Evolutionary conservation across 2,797 vertebrate genomes (phyloP).

Genomic region (Cryptoblepharus egeriae): DNA sequence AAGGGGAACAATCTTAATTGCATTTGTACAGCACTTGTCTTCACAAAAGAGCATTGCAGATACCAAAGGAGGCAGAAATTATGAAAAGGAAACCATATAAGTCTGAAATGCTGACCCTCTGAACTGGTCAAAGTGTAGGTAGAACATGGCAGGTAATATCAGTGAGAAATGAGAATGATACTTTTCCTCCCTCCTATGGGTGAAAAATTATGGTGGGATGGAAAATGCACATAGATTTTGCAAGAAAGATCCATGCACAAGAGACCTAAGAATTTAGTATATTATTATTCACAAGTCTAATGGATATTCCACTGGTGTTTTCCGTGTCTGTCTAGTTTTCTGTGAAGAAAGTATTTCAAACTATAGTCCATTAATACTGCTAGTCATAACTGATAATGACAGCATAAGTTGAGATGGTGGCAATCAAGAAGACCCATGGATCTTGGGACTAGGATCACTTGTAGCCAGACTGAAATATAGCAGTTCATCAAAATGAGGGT

Average conservation of each 20-base stretch:
- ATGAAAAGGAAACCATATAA: neutral
- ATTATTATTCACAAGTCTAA: neutral
- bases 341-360: neutral
- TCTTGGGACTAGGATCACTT: neutral
- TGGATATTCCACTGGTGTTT: neutral
- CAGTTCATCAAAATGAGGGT: neutral
- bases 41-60: slow-evolving; percentile 33
- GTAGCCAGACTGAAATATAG: neutral
- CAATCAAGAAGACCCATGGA: neutral
- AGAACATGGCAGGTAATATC: neutral
- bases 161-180: neutral
- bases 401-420: neutral
- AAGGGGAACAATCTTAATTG: slow-evolving; percentile 30
- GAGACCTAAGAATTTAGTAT: neutral
- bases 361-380: neutral
- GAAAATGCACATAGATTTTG: neutral
- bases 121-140: neutral
- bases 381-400: neutral
- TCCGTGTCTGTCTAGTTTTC: neutral
- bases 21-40: slow-evolving; percentile 2
- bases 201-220: neutral
- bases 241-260: neutral
- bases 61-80: slow-evolving; percentile 10
- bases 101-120: neutral
- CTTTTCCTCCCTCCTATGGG: neutral